Percentiles rank a stretch among this genome's conserved stretches.
Evolutionary conservation across 2,888 invertebrate genomes (phyloP).

Genomic region (Orthonevra nobilis): DNA sequence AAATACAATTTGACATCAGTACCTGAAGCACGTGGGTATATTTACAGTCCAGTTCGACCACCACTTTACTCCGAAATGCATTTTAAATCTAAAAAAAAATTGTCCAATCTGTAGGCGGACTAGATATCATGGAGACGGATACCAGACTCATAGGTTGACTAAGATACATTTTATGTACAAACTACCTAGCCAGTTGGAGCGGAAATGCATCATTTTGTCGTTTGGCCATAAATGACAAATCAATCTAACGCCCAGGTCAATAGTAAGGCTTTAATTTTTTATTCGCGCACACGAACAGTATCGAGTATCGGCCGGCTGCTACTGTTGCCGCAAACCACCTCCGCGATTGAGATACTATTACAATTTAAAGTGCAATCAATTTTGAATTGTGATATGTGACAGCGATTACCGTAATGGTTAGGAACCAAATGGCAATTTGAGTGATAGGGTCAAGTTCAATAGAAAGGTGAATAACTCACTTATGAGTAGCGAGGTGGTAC

Average conservation of each 20-base stretch:
- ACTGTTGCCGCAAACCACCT: slow-evolving; percentile 14
- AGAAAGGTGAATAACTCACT: slow-evolving; percentile 5
- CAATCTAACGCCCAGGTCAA: not conserved
- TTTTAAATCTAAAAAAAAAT: slow-evolving; percentile 39
- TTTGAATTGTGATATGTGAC: slow-evolving; percentile 3
- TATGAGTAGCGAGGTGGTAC: not conserved
- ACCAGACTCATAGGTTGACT: slow-evolving; percentile 31
- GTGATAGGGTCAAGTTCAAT: slow-evolving; percentile 45
- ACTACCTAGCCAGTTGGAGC: slow-evolving; percentile 14
- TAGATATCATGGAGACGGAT: slow-evolving; percentile 41
- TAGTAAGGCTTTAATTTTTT: not conserved
- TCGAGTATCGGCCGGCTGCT: no score
- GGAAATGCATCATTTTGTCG: slow-evolving; percentile 50
- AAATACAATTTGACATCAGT: no score
- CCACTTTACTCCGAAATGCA: slow-evolving; percentile 57
- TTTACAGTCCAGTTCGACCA: slow-evolving; percentile 58
- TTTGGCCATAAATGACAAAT: slow-evolving; percentile 30
- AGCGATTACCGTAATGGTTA: not conserved
- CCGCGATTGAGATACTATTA: not conserved
- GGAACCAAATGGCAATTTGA: slow-evolving; percentile 5
- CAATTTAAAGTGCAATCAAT: slow-evolving; percentile 21
- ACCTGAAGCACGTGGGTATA: slow-evolving; percentile 56
- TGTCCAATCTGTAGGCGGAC: slow-evolving; percentile 48
- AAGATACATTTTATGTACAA: slow-evolving; percentile 20
- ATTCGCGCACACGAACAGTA: not conserved